Percentiles rank a stretch among this genome's conserved stretches.
Conservation (phyloP, 2,113 vertebrate genomes). For the Candoia aspera region DNA sequence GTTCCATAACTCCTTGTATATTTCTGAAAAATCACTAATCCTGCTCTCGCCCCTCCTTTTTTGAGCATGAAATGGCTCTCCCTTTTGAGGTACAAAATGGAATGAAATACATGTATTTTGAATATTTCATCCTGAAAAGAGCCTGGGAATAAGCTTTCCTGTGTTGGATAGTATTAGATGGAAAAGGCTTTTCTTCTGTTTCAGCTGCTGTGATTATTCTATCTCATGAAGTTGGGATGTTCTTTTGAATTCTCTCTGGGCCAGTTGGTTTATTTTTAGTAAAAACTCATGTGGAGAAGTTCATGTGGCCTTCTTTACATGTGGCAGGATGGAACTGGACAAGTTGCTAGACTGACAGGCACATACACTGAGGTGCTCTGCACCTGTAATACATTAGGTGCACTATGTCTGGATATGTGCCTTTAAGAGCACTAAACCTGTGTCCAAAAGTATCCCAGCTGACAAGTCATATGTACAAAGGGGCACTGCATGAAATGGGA, state of each 20-base stretch:
- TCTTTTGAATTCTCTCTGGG: neutral
- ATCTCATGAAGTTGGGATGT: neutral
- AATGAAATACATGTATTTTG: neutral
- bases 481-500: neutral
- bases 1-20: neutral
- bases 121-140: neutral
- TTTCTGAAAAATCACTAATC: neutral
- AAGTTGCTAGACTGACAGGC: neutral
- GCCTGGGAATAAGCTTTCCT: neutral
- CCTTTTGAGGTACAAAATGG: neutral
- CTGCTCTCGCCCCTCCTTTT: neutral
- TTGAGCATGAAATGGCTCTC: neutral
- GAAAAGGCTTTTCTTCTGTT: neutral
- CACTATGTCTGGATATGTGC: neutral
- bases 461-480: neutral
- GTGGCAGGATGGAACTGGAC: neutral
- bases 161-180: neutral
- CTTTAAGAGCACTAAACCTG: neutral
- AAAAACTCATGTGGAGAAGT: neutral
- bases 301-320: neutral
- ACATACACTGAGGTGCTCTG: neutral
- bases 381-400: neutral
- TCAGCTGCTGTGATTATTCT: neutral
- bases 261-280: neutral
- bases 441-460: neutral